A percentile compares a stretch with the other conserved stretches of the same genome.
Conservation (phyloP, 2,888 invertebrate species). For the Anodontia alba region DNA sequence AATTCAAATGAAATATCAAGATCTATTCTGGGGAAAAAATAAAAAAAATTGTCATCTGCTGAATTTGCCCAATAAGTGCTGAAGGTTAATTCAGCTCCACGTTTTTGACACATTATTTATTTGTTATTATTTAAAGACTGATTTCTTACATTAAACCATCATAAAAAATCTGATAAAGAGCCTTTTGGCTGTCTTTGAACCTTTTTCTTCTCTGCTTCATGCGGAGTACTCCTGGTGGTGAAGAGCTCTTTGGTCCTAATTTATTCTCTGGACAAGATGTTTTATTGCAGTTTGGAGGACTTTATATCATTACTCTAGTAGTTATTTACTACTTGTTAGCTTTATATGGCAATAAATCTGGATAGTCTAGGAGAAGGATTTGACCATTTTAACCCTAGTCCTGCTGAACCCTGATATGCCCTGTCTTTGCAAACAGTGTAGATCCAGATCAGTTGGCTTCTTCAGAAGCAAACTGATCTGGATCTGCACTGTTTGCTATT, state of each 20-base stretch:
- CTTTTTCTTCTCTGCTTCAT: background rate
- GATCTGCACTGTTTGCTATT: too few species aligned
- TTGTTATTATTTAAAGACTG: background rate
- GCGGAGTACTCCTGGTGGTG: background rate
- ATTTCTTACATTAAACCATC: background rate
- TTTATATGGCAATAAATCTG: background rate
- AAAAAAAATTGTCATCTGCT: too few species aligned
- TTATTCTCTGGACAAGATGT: conserved; percentile 7
- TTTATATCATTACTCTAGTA: background rate
- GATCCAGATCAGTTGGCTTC: too few species aligned
- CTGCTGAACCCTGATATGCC: too few species aligned
- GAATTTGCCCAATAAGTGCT: too few species aligned
- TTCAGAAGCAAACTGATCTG: too few species aligned
- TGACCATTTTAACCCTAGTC: background rate
- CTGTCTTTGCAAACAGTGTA: too few species aligned
- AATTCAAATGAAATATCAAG: too few species aligned
- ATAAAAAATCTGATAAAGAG: background rate
- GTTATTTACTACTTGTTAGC: conserved; percentile 15
- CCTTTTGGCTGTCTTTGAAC: background rate
- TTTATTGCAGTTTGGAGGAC: conserved; percentile 4
- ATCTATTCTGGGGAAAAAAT: too few species aligned
- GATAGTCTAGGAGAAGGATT: background rate
- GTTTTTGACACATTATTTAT: conserved; percentile 1
- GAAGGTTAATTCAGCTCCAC: background rate
- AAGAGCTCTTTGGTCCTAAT: background rate